Base-by-base conservation (phyloP, 2,113 vertebrate species). In the Emydura subglobosa region DNA sequence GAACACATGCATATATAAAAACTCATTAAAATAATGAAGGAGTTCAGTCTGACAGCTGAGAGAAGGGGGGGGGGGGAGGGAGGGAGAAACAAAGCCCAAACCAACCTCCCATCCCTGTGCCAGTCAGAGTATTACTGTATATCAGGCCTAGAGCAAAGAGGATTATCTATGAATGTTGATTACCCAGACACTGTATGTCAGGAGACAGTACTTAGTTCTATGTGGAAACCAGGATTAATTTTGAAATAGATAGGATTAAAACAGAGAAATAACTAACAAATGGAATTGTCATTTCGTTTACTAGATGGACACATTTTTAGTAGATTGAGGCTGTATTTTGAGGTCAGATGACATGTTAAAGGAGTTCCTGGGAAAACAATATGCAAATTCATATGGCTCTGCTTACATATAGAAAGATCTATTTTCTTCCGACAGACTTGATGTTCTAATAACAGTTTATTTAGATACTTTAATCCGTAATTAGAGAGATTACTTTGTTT, bases 121-220 rank as follows among this genome's bases (percentile, higher is more conserved):
- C 53, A 22, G 39, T 83, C 51, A 1, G 1, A 2, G 0, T 22
- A 27, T 91, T 89, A 91, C 44, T 16, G 85, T 97, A 65, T 2
- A 83, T 82, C 76, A 78, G 96, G 89, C 83, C 90, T 19, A 84
- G 85, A 91, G 94, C 76, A 94, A 94, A 97, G 94, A 94, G 96
- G 97, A 97, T 98, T 97, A 96, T 84, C 80, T 84, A 89, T 27
- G 61, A 68, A 79, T 86, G 86, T 83, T 90, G 94, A 96, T 97
- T 97, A 61, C 51, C 50, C 82, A 72, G 83, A 86, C 80, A 42
- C 5, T 27, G 44, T 22, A 55, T 91, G 57, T 79, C 88, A 91
- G 50, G 89, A 72, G 47, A 42, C 0, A 89, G 87, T 24, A 72
- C 86, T 50, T 79, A 31, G 82, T 72, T 74, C 93, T 85, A 0